Evolutionary conservation across 92 coral and sea anemone species (phyloP), one percentile per base, ranked within the genome.

Genomic region (Nematostella vectensis): DNA sequence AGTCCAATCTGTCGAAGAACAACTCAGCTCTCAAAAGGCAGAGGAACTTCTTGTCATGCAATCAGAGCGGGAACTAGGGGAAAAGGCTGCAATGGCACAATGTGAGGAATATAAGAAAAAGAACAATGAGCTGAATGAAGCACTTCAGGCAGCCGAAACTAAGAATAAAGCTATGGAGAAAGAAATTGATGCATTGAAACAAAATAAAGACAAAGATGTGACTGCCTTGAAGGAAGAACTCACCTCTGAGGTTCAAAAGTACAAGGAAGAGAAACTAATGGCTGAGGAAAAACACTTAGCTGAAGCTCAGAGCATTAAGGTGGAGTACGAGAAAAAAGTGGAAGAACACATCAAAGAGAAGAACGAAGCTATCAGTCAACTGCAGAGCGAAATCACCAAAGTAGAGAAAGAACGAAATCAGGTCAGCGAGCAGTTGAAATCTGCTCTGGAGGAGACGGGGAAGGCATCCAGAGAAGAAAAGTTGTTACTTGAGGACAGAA

Each of bases 11-110:
- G 67, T 80, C 18, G 88, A 67, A 19, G 66, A 78, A 11, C 67
- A 47, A 27, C 75, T 70, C 19, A 77, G 57, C 49, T 49, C 67
- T 37, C 72, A 65, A 23, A 80, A 68, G 27, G 82, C 78, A 33
- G 85, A 86, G 57, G 99, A 93, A 50, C 62, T 71, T 0, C 80
- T 81, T 42, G 65, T 78, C 0, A 55, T 87, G 33, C 77, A 75
- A 38, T 73, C 88, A 13, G 88, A 93, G 40, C 80, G 82, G 30
- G 89, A 86, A 36, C 59, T 70, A 20, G 58, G 49, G 3, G 69
- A 40, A 2, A 66, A 80, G 56, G 88, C 72, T 19, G 54, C 78
- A 0, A 52, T 66, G 59, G 53, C 44, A 29, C 63, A 80, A 56
- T 71, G 50, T 45, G 57, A 47, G 17, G 83, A 78, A 38, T 75